phyloP scores from a whole-genome alignment of 2,888 invertebrate species.

The Drosophila pseudotalamancana region DNA sequence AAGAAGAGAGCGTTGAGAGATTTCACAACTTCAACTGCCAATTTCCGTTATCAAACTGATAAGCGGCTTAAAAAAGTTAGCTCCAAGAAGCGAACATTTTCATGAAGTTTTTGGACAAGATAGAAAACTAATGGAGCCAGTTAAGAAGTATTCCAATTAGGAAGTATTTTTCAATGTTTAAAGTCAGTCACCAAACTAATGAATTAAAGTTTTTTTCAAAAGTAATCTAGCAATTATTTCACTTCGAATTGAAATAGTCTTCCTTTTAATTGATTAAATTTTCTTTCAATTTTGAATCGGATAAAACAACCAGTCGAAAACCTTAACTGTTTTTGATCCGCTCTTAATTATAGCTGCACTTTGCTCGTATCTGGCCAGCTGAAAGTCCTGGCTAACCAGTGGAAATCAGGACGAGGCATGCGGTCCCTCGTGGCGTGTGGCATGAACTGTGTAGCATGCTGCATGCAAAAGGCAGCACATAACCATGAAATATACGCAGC shows the following conservation, averaged over 20 bases:
- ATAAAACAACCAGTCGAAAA: too few species aligned
- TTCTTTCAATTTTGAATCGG: too few species aligned
- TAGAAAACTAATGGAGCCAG: not conserved
- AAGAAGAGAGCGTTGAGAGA: not conserved
- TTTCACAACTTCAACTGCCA: not conserved
- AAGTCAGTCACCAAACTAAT: not conserved
- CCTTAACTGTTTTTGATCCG: too few species aligned
- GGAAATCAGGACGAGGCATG: not conserved
- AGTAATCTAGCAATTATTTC: too few species aligned
- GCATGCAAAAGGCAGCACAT: slow-evolving; percentile 1
- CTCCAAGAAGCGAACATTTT: not conserved
- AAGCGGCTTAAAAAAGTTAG: slow-evolving; percentile 31
- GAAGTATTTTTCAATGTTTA: not conserved
- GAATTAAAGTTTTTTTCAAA: not conserved
- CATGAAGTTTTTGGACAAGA: not conserved
- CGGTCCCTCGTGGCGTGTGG: not conserved
- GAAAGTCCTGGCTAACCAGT: not conserved
- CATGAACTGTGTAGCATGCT: not conserved
- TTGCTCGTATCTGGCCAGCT: not conserved
- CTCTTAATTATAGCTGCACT: not conserved
- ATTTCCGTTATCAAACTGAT: slow-evolving; percentile 44
- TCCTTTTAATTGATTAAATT: too few species aligned
- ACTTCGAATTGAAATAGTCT: too few species aligned
- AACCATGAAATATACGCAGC: slow-evolving; percentile 18
- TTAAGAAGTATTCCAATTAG: not conserved